Base-by-base conservation (phyloP, 2,888 invertebrate genomes). In the Camptogramma bilineatum region DNA sequence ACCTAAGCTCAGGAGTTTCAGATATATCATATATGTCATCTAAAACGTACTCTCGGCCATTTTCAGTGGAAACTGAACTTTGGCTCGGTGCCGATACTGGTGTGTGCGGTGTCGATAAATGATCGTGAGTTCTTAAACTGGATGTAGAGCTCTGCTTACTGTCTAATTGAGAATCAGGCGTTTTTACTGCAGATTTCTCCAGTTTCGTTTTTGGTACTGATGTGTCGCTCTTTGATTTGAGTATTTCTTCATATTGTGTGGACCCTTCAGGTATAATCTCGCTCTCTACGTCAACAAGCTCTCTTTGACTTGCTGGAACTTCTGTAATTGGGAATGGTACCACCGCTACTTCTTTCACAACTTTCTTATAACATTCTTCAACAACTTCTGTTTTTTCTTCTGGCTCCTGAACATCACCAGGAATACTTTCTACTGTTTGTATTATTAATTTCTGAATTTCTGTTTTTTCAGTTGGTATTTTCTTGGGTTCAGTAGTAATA, bases 31-130 rank as follows among this genome's bases (percentile, higher is more conserved):
- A 94, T 77, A 94, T 91, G 62, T 95, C 94, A 74, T 95, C 94
- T 68, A 95, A 80, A 53, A 95, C 91, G 72, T 95, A 95, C 83
- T 95, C 95, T 70, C 93, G 86, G 10, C 95, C 95, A 80, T 95
- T 95, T 72, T 95, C 95, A 18, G 95, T 94, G 59, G 95, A 95
- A 66, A 95, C 91, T 4, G 95, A 95, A 76, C 95, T 95, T 81
- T 94, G 94, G 75, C 95, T 95, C 0, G 95, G 95, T 47, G 92
- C 93, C 17, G 95, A 95, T 63, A 94, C 90, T 31, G 95, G 95
- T 31, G 95, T 94, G 71, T 94, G 94, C 4, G 94, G 94, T 2
- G 95, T 94, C 9, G 94, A 93, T 58, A 91, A 75, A 74, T 93
- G 87, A 50, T 93, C 91, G 67, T 92, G 90, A 24, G 93, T 91